Evolutionary conservation across 2,888 invertebrate species (phyloP).

Genomic region (Platypus cylindrus): DNA sequence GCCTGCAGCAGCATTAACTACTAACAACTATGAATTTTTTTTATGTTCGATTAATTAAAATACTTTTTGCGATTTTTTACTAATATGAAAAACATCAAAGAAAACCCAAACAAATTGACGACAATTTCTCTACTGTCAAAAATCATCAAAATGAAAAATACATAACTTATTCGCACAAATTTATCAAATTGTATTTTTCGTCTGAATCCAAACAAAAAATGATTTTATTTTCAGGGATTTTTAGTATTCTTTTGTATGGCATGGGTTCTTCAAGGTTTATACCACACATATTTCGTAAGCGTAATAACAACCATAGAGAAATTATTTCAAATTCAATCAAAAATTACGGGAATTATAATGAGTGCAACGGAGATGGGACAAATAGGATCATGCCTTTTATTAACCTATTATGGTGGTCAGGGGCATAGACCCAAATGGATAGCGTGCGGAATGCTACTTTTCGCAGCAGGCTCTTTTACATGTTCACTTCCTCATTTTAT

Average conservation of each 20-base stretch:
- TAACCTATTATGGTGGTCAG: slow-evolving; percentile 83
- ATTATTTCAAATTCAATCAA: slow-evolving; percentile 81
- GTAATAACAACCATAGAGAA: slow-evolving; percentile 90
- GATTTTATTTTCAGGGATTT: slow-evolving; percentile 40
- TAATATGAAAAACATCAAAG: no score
- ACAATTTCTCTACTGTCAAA: no score
- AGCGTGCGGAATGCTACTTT: slow-evolving; percentile 80
- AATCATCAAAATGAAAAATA: no score
- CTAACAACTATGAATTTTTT: no score
- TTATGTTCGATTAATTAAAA: no score
- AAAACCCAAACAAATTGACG: no score
- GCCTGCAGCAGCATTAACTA: no score
- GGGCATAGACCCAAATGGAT: slow-evolving; percentile 91
- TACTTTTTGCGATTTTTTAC: no score
- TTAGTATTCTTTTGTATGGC: slow-evolving; percentile 78
- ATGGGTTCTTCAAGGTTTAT: slow-evolving; percentile 83
- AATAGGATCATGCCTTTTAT: slow-evolving; percentile 74
- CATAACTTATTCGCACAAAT: no score
- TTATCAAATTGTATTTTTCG: no score
- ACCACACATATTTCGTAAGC: slow-evolving; percentile 87
- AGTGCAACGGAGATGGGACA: slow-evolving; percentile 89
- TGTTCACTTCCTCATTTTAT: slow-evolving; percentile 81
- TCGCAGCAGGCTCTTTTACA: slow-evolving; percentile 73
- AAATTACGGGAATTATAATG: slow-evolving; percentile 79
- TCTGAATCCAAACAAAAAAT: no score